phyloP scores from a whole-genome alignment of 2,113 vertebrate genomes.

The Chloebia gouldiae region DNA sequence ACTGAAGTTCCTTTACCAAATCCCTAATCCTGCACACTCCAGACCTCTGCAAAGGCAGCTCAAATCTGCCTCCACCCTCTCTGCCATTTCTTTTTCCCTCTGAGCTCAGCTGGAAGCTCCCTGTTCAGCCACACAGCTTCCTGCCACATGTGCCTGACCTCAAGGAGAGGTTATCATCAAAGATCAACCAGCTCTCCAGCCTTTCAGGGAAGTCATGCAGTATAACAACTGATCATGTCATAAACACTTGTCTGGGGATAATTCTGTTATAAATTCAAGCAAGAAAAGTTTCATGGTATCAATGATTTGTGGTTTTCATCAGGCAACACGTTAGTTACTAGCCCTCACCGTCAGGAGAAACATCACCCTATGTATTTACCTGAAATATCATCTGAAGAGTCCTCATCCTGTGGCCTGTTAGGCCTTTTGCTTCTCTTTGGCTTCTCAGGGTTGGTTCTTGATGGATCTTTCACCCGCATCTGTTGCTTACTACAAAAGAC shows the following conservation, averaged over 20 bases:
- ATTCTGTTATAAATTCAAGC: neutral
- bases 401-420: constrained; percentile 87
- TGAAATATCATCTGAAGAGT: constrained; percentile 94
- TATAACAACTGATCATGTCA: neutral
- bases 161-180: fast-evolving
- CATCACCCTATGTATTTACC: constrained; percentile 71
- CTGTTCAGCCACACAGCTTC: neutral
- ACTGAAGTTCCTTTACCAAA: neutral
- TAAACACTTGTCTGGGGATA: neutral
- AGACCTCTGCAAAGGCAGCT: neutral
- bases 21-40: neutral
- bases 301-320: neutral
- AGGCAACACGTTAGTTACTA: neutral
- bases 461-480: constrained; percentile 97
- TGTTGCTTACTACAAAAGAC: constrained; percentile 75
- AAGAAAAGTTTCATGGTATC: neutral
- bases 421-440: constrained; percentile 89
- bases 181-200: neutral
- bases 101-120: neutral
- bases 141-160: fast-evolving
- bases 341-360: neutral
- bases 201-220: neutral
- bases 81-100: neutral
- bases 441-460: constrained; percentile 85
- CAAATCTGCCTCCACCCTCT: neutral